Evolutionary conservation across 2,888 invertebrate genomes (phyloP), one percentile per base, ranked within the genome.

Genomic region (Xestoiulus laeticollis): DNA sequence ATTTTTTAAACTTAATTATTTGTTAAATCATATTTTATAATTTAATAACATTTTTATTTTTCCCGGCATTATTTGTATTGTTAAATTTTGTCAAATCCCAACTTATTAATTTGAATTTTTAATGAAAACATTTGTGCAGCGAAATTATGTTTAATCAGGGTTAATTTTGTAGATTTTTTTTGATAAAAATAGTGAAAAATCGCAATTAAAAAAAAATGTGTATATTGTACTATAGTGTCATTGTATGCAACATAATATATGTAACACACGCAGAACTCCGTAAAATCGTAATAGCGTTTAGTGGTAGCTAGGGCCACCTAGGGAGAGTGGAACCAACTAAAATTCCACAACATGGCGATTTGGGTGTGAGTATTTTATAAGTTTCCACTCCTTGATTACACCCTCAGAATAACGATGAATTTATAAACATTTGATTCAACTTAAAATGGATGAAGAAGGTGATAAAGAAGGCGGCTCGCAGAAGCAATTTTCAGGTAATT

Each of bases 401-500:
- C n/a, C n/a, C 6, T 68, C 26, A 26, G n/a, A 68, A 68, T 3
- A 12, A 26, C 68, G 59, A 59, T 59, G 59, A 59, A 59, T 59
- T 59, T 59, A 59, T 59, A 59, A 8, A 59, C 59, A 59, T n/a
- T 59, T 59, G 59, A 8, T 59, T 3, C 59, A 10, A 19, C 26
- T 44, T 85, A 85, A 22, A 85, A 85, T 85, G 85, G 85, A 85
- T n/a, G 85, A 85, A 30, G 48, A 38, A 43, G 30, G 38, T 30
- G 85, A 85, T 16, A 85, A 85, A 48, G 85, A 85, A 43, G 43
- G 44, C 44, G 43, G 85, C 44, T 43, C 32, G 5, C 85, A 85
- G 33, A 38, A 44, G 22, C 85, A 85, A 43, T 43, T 85, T 33
- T 85, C 85, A 85, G 85, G 85, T 86, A 86, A 86, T 86, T 19